A percentile compares a stretch with the other conserved stretches of the same genome.
Evolutionary conservation across 1,140 invertebrate genomes (phyloP).

Genomic region (Plectus sambesii): DNA sequence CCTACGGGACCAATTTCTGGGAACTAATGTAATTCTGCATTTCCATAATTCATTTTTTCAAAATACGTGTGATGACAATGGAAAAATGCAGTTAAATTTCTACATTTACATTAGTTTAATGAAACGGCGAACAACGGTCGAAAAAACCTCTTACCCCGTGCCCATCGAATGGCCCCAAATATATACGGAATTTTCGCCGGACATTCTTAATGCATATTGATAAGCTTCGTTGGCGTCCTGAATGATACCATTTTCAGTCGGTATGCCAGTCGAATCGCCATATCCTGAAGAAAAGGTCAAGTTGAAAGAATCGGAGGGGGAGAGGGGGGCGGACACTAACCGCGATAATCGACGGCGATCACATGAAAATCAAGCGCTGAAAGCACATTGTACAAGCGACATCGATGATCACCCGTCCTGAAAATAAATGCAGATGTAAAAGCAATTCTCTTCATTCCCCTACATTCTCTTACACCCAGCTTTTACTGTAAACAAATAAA

Average conservation of each 20-base stretch:
- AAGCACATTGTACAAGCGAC: slow-evolving; percentile 71
- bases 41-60: too few species aligned
- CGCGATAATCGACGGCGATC: slow-evolving; percentile 77
- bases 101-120: too few species aligned
- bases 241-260: slow-evolving; percentile 65
- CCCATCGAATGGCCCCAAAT: slow-evolving; percentile 83
- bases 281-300: slow-evolving; percentile 56
- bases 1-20: too few species aligned
- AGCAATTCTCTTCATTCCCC: too few species aligned
- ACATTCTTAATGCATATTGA: slow-evolving; percentile 59
- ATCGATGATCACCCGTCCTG: slow-evolving; percentile 56
- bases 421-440: too few species aligned
- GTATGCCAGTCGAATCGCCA: slow-evolving; percentile 63
- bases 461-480: too few species aligned
- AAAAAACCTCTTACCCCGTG: slow-evolving; percentile 49
- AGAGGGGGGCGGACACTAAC: slow-evolving; percentile 47
- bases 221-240: slow-evolving; percentile 65
- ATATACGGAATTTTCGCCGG: slow-evolving; percentile 56
- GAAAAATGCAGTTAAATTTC: too few species aligned
- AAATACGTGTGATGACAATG: too few species aligned
- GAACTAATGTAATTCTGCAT: too few species aligned
- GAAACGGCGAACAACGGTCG: too few species aligned
- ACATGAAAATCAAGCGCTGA: slow-evolving; percentile 67
- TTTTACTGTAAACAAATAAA: too few species aligned
- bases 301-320: slow-evolving; percentile 8